Base-by-base conservation (phyloP, 2,113 vertebrate genomes). In the Daboia siamensis region DNA sequence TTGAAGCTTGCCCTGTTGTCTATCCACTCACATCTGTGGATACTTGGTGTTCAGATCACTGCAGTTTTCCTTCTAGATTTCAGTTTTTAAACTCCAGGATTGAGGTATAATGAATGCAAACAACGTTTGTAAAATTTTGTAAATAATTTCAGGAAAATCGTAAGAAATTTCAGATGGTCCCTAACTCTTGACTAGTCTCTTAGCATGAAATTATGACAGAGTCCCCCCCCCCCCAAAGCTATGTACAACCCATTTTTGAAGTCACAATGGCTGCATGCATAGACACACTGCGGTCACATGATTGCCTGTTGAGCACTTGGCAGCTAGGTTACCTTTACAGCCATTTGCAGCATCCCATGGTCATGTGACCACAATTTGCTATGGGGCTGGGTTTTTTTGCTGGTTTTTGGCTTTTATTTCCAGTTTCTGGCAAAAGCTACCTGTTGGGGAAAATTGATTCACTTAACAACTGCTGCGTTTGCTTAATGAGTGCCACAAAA, bases 1-100 rank as follows among this genome's bases (percentile, higher is more conserved):
- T 89, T 93, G 44, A 92, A 13, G n/a, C 8, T 93, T 90, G 51
- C 90, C 91, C 56, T 0, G 0, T 2, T 93, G 93, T 93, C 88
- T 91, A 57, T 39, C 64, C 94, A 92, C 80, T 55, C 90, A 24
- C 12, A 87, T 95, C 64, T 86, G 1, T 84, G 91, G 89, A 80
- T 69, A n/a, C 2, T 87, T 90, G 64, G 46, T 84, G 69, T 90
- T 92, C 0, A 1, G 48, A 46, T 87, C 88, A 57, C 91, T 64
- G 44, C 52, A 86, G 91, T 6, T 0, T 33, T 85, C 86, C 26
- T 21, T 46, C 5, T 56, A 7, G 24, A 11, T 46, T 90, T 80
- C 61, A 80, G 54, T 87, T 89, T 39, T 87, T 90, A 8, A 0
- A 5, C 51, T 90, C 39, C 85, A 46, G n/a, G 29, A 87, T 21